These are phyloP conservation scores for Staurois parvus DNA, from an alignment of 2,797 vertebrate species.

Conservation along the genomic window DNA sequence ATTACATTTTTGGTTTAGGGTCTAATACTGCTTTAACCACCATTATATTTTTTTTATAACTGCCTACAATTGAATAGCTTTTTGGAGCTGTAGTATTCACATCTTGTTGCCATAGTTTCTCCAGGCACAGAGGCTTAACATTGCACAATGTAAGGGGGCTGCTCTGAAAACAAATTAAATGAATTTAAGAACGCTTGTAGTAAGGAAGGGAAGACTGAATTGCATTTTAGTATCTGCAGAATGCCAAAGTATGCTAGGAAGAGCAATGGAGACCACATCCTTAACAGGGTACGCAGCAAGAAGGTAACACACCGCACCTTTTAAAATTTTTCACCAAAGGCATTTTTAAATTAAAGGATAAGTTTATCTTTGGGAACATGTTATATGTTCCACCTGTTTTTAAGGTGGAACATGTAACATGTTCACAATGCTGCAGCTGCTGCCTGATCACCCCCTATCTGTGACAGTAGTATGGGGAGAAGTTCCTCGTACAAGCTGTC, in stretches of 20 bases:
- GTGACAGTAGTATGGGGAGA: too few species aligned
- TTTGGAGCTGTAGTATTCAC: background rate
- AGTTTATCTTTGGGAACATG: too few species aligned
- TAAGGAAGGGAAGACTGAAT: background rate
- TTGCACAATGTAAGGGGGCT: background rate
- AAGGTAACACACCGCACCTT: background rate
- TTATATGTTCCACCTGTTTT: too few species aligned
- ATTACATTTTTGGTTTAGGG: too few species aligned
- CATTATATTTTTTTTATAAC: background rate
- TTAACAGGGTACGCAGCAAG: background rate
- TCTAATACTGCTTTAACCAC: background rate
- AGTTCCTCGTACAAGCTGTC: too few species aligned
- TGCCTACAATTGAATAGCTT: background rate
- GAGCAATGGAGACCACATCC: constrained; percentile 1
- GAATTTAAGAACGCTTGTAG: background rate
- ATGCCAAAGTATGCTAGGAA: background rate
- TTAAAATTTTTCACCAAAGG: too few species aligned
- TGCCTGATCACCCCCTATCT: too few species aligned
- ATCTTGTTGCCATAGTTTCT: constrained; percentile 1
- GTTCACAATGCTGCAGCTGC: too few species aligned
- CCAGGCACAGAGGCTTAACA: background rate
- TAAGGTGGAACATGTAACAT: too few species aligned
- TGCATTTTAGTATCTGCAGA: too few species aligned
- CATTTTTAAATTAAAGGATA: too few species aligned
- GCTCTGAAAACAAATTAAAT: background rate